These are phyloP conservation scores for Telenomus remus DNA, from an alignment of 1,140 invertebrate genomes.

Conservation along the genomic window DNA sequence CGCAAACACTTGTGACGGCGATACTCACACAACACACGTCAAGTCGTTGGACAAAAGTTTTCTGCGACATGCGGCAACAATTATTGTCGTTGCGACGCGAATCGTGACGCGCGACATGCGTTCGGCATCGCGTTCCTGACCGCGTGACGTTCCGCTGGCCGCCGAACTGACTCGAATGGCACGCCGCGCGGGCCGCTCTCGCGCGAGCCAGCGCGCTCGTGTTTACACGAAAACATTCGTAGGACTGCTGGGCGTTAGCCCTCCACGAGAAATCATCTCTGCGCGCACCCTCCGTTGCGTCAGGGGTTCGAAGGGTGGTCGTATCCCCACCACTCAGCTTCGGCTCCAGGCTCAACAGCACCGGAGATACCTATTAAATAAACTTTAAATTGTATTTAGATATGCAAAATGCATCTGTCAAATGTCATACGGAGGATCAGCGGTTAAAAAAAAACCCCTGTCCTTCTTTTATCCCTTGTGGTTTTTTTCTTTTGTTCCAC, in stretches of 20 bases:
- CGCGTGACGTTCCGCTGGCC: conserved; percentile 20
- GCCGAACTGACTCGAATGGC: conserved; percentile 32
- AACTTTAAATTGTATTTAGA: conserved; percentile 48
- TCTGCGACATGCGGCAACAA: conserved; percentile 12
- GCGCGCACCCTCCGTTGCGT: conserved; percentile 63
- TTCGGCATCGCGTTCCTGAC: conserved; percentile 30
- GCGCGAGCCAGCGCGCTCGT: conserved; percentile 37
- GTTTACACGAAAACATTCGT: conserved; percentile 72
- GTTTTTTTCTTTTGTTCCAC: not conserved
- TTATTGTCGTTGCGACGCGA: conserved; percentile 18
- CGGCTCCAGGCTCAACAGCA: conserved; percentile 44
- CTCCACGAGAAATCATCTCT: conserved; percentile 58
- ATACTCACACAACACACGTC: conserved; percentile 48
- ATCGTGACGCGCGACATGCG: conserved; percentile 19
- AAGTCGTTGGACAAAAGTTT: conserved; percentile 23
- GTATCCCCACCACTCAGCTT: conserved; percentile 26
- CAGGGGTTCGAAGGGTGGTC: conserved; percentile 46
- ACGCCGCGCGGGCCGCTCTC: conserved; percentile 29
- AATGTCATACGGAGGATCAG: not conserved
- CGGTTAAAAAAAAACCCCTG: not conserved
- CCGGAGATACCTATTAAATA: conserved; percentile 41
- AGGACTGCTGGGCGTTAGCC: conserved; percentile 73
- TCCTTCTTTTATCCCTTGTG: not conserved
- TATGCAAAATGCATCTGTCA: conserved; percentile 38
- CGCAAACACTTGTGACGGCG: not conserved